Evolutionary conservation across 2,797 vertebrate species (phyloP).

Genomic region (Lindbergichthys nudifrons): DNA sequence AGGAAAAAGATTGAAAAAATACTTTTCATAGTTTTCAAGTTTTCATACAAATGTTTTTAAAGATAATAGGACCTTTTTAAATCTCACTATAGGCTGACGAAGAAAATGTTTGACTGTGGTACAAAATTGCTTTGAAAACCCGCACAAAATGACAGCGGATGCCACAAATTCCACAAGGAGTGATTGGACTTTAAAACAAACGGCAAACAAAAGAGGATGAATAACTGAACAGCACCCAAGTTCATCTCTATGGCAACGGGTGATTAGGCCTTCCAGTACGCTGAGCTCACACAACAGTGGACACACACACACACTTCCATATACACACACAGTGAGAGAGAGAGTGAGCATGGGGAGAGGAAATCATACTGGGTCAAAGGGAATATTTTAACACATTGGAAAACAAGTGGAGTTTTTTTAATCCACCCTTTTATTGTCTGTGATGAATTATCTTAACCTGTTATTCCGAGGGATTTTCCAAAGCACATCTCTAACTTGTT

Average conservation of each 20-base stretch:
- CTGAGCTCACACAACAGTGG: constrained; percentile 74
- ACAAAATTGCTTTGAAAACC: constrained; percentile 19
- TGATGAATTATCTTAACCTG: not conserved
- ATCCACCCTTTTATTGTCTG: not conserved
- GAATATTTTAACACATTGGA: constrained; percentile 11
- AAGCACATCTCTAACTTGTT: not conserved
- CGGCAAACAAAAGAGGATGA: constrained; percentile 75
- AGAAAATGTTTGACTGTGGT: not conserved
- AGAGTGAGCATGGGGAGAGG: constrained; percentile 12
- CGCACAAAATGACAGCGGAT: constrained; percentile 40
- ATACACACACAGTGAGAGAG: not conserved
- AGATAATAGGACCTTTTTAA: not conserved
- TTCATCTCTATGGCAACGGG: constrained; percentile 79
- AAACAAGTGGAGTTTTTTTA: constrained; percentile 16
- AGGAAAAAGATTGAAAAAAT: not conserved
- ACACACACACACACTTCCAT: constrained; percentile 15
- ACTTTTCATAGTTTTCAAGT: not conserved
- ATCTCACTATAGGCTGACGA: not conserved
- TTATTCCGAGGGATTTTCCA: not conserved
- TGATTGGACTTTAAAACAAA: constrained; percentile 70
- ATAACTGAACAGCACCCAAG: constrained; percentile 67
- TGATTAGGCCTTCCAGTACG: constrained; percentile 79
- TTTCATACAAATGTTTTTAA: constrained; percentile 1
- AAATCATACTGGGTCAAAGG: constrained; percentile 33
- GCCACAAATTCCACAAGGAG: constrained; percentile 69